These are phyloP conservation scores for Pristionchus fissidentatus DNA, from an alignment of 2,888 invertebrate species.

Conservation along the genomic window DNA sequence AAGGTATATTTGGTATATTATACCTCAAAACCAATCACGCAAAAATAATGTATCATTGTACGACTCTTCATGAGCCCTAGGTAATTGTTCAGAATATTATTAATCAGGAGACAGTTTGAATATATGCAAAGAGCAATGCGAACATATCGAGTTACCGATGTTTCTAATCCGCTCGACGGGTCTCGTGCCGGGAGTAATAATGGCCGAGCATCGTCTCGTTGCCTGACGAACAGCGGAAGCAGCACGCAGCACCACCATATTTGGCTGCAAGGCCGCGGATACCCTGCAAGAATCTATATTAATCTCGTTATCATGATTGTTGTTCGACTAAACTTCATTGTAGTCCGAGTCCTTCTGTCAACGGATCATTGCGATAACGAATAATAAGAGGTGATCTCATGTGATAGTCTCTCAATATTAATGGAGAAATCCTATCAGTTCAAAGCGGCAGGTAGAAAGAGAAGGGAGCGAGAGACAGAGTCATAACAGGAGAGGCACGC, in stretches of 20 bases:
- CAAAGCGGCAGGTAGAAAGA: neutral
- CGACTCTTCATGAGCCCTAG: no score
- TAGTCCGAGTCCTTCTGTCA: no score
- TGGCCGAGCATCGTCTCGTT: slow-evolving; percentile 31
- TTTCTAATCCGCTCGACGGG: slow-evolving; percentile 72
- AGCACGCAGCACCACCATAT: slow-evolving; percentile 30
- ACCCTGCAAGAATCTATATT: slow-evolving; percentile 16
- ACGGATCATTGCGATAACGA: no score
- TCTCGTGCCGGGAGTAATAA: slow-evolving; percentile 57
- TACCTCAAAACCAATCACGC: no score
- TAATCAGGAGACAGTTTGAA: no score
- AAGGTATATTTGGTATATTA: no score
- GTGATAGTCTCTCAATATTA: neutral
- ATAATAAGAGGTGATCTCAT: no score
- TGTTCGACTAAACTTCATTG: no score
- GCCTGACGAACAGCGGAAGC: neutral
- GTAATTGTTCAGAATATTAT: no score
- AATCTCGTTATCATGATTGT: no score
- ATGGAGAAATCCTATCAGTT: neutral
- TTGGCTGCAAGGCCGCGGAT: neutral
- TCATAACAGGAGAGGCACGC: neutral
- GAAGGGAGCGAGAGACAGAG: neutral
- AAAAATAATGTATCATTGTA: no score
- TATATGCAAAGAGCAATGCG: no score
- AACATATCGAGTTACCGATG: slow-evolving; percentile 60